These are phyloP conservation scores for Steromphala cineraria DNA, from an alignment of 2,888 invertebrate genomes.

Conservation along the genomic window DNA sequence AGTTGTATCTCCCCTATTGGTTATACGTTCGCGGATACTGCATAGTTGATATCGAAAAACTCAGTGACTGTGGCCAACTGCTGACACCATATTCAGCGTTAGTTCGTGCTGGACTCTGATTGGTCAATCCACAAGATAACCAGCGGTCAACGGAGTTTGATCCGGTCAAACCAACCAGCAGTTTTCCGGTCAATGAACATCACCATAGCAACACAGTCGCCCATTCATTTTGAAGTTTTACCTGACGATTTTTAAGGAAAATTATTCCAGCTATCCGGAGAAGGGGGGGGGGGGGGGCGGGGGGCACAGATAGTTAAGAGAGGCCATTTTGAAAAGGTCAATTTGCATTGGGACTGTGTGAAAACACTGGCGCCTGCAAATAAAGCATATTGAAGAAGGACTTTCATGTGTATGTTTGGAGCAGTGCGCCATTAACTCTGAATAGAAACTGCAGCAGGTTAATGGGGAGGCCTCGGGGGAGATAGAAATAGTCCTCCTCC, in stretches of 20 bases:
- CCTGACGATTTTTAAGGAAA: not conserved
- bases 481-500: too few species aligned
- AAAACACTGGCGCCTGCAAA: too few species aligned
- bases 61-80: not conserved
- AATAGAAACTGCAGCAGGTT: too few species aligned
- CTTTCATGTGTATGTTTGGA: not conserved
- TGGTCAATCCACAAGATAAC: not conserved
- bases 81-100: not conserved
- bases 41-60: not conserved
- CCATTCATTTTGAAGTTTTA: not conserved
- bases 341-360: too few species aligned
- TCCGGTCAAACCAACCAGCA: constrained; percentile 14
- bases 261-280: too few species aligned
- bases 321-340: too few species aligned
- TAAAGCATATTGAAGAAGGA: too few species aligned
- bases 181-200: constrained; percentile 17
- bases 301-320: too few species aligned
- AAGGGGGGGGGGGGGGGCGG: too few species aligned
- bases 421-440: not conserved
- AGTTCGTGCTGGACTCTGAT: not conserved
- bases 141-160: constrained; percentile 12
- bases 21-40: not conserved
- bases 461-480: too few species aligned
- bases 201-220: not conserved
- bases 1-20: not conserved